Evolutionary conservation across 2,888 invertebrate genomes (phyloP), one percentile per base, ranked within the genome.

Genomic region (Melinopterus prodromus): DNA sequence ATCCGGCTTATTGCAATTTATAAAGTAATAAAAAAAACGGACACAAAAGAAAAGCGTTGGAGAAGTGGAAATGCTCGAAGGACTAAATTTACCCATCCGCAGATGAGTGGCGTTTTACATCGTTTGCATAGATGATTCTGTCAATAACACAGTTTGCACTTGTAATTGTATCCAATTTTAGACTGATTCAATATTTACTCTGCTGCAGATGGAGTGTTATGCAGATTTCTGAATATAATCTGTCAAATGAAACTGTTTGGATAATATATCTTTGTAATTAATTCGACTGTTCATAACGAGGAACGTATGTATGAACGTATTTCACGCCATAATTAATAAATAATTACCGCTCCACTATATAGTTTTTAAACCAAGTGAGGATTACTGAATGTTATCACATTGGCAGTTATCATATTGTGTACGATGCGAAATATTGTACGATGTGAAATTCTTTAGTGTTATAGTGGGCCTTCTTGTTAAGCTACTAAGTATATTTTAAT

Each of bases 71-170:
- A 12, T 53, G 53, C 53, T 53, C 53, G 9, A 9, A 53, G 9
- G 53, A 12, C 53, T 53, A 53, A 12, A 53, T 53, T 53, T 4
- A 53, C 53, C 53, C 1, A 9, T 53, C 5, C 5, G 53, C 1
- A 9, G 53, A 53, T 53, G 53, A 53, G 53, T 53, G 53, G 7
- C 53, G 53, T 53, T 53, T 53, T 53, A 53, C 53, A 12, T 53
- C 53, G 12, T 53, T 53, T 53, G 53, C 12, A 53, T 7, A 53
- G 12, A 53, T 53, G 53, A 9, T 53, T 9, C 53, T 53, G 53
- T 53, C 53, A 53, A 53, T 53, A 53, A 53, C 53, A 53, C 53
- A 53, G 53, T 53, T 53, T 53, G 53, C 53, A 53, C 53, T 53
- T 53, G 53, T 12, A 53, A 53, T 12, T 53, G 53, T 53, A 53